phyloP scores from a whole-genome alignment of 2,113 vertebrate genomes.

The Nanorana parkeri region DNA sequence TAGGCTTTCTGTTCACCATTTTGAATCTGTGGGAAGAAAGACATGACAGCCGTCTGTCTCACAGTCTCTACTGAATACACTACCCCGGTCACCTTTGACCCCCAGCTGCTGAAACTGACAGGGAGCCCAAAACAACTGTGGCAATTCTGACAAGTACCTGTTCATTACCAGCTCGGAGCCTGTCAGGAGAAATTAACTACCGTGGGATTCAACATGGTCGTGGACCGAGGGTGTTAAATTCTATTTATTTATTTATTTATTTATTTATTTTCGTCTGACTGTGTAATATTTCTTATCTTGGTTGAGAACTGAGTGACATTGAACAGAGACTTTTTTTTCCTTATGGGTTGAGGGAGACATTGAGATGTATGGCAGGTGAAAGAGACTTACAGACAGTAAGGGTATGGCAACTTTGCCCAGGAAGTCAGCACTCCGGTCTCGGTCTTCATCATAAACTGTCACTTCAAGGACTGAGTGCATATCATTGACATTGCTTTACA shows the following conservation, averaged over 20 bases:
- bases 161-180: constrained; percentile 98
- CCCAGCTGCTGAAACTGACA: constrained; percentile 99
- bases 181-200: constrained; percentile 99
- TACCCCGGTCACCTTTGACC: constrained; percentile 94
- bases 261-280: constrained; percentile 69
- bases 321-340: constrained; percentile 62
- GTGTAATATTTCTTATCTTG: constrained; percentile 78
- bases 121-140: constrained; percentile 99
- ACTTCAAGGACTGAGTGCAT: constrained; percentile 97
- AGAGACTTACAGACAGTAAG: constrained; percentile 91
- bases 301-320: constrained; percentile 80
- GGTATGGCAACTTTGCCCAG: constrained; percentile 98
- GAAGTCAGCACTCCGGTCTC: constrained; percentile 95
- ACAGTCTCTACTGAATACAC: constrained; percentile 95
- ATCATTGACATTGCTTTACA: constrained; percentile 94
- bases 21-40: constrained; percentile 99
- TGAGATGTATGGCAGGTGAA: constrained; percentile 68
- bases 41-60: constrained; percentile 99
- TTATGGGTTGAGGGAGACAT: constrained; percentile 67
- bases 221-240: constrained; percentile 84
- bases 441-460: constrained; percentile 96
- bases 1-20: constrained; percentile 99
- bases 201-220: constrained; percentile 93
- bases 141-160: constrained; percentile 99
- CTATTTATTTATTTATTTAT: constrained; percentile 64